A percentile compares a stretch with the other conserved stretches of the same genome.
These are phyloP conservation scores for Cinclus cinclus DNA, from an alignment of 2,113 vertebrate genomes.

Conservation along the genomic window DNA sequence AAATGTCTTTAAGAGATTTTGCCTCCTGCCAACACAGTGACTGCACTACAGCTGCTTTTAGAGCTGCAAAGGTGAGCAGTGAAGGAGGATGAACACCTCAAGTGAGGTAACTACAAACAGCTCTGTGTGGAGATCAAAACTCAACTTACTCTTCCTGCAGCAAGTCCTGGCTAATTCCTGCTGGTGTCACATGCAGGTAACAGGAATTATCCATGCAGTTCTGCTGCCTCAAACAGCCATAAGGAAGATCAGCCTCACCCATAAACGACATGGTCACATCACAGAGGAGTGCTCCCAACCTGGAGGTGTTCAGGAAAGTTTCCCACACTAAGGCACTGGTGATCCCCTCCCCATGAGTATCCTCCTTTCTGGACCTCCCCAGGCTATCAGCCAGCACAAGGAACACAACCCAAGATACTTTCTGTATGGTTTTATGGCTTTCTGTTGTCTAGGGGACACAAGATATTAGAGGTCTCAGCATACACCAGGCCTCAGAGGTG, in stretches of 20 bases:
- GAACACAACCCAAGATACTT: fast-evolving
- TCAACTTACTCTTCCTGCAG: background rate
- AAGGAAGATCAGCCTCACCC: background rate
- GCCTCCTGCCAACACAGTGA: background rate
- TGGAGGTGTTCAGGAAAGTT: background rate
- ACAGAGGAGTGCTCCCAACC: background rate
- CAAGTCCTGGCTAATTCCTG: background rate
- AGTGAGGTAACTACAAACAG: background rate
- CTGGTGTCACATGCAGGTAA: background rate
- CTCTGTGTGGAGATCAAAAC: background rate
- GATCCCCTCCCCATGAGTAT: background rate
- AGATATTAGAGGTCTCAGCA: background rate
- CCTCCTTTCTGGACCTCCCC: background rate
- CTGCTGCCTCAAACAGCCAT: background rate
- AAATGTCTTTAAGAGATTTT: background rate
- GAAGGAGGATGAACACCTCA: background rate
- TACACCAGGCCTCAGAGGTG: background rate
- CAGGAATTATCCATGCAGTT: background rate
- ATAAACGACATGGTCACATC: fast-evolving
- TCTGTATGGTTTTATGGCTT: background rate
- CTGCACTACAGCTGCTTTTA: background rate
- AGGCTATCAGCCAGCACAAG: background rate
- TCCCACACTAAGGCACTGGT: background rate
- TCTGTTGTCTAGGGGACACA: background rate
- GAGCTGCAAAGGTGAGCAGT: background rate